phyloP scores from a whole-genome alignment of 2,888 invertebrate species.

The Lobophora halterata region DNA sequence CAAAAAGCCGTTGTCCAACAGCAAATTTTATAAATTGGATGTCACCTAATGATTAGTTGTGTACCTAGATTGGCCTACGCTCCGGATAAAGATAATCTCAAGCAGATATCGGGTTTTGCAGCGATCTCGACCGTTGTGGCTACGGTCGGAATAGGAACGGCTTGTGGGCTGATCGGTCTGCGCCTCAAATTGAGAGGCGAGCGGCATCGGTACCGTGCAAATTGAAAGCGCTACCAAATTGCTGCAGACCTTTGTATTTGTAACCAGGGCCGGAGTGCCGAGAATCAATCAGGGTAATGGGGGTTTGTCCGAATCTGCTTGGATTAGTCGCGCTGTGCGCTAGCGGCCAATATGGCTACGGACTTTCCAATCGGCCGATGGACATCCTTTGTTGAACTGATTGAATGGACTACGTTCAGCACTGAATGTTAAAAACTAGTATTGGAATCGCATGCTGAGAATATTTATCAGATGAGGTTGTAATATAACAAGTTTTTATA shows the following conservation, averaged over 20 bases:
- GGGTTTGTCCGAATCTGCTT: slow-evolving; percentile 65
- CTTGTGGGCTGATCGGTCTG: slow-evolving; percentile 40
- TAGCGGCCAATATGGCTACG: slow-evolving; percentile 38
- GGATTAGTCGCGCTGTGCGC: slow-evolving; percentile 65
- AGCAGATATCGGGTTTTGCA: slow-evolving; percentile 25
- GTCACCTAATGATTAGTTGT: slow-evolving; percentile 8
- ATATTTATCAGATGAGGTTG: too few relatives aligned
- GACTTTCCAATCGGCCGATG: slow-evolving; percentile 51
- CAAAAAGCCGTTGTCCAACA: slow-evolving; percentile 2
- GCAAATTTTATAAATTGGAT: background rate
- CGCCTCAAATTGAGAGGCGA: slow-evolving; percentile 64
- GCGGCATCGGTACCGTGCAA: slow-evolving; percentile 63
- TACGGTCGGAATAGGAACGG: slow-evolving; percentile 26
- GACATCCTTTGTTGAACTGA: slow-evolving; percentile 52
- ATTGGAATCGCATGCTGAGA: slow-evolving; percentile 4
- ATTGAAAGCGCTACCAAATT: slow-evolving; percentile 73
- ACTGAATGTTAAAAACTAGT: slow-evolving; percentile 18
- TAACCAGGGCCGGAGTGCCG: slow-evolving; percentile 59
- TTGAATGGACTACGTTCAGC: slow-evolving; percentile 44
- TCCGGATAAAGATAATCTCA: slow-evolving; percentile 17
- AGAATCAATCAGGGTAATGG: slow-evolving; percentile 77
- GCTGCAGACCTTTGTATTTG: slow-evolving; percentile 72
- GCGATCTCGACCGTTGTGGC: slow-evolving; percentile 21
- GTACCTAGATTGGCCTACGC: slow-evolving; percentile 4
- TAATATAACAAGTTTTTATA: too few relatives aligned